These are phyloP conservation scores for Chiridota heheva DNA, from an alignment of 35 echinoderm and acorn worm species.

Conservation along the genomic window DNA sequence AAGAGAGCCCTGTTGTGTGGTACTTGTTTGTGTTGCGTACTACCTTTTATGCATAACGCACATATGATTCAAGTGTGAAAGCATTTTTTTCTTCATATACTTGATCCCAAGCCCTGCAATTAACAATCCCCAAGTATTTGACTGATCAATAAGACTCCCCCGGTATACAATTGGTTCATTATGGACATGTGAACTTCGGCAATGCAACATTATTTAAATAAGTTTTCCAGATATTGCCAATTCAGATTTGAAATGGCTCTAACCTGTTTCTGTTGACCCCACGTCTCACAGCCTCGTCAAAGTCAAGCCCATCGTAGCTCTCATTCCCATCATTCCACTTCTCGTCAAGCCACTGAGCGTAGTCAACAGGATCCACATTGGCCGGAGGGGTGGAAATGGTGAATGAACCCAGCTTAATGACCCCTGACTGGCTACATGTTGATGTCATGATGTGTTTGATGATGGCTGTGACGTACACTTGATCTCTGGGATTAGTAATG, in stretches of 20 bases:
- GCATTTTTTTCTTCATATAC: too few relatives aligned
- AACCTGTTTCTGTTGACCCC: slow-evolving; percentile 75
- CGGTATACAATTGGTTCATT: too few relatives aligned
- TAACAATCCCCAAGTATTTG: not conserved
- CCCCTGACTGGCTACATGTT: slow-evolving; percentile 59
- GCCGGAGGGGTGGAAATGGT: slow-evolving; percentile 81
- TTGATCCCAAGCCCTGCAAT: too few relatives aligned
- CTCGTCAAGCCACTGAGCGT: slow-evolving; percentile 69
- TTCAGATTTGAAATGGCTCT: too few relatives aligned
- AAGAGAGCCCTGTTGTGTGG: too few relatives aligned
- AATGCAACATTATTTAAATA: too few relatives aligned
- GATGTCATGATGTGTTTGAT: slow-evolving; percentile 57
- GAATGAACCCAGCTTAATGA: slow-evolving; percentile 57
- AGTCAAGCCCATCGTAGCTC: slow-evolving; percentile 44
- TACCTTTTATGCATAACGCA: too few relatives aligned
- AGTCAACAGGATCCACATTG: slow-evolving; percentile 81
- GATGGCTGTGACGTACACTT: slow-evolving; percentile 58
- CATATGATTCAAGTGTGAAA: too few relatives aligned
- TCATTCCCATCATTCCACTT: slow-evolving; percentile 55
- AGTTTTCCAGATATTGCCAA: too few relatives aligned
- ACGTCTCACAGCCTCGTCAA: slow-evolving; percentile 60
- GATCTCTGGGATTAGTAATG: slow-evolving; percentile 72
- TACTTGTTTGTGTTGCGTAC: too few relatives aligned
- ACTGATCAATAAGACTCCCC: too few relatives aligned
- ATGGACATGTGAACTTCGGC: too few relatives aligned